These are phyloP conservation scores for Melanotaenia trifasciata DNA, from an alignment of 2,797 vertebrate genomes.

Conservation along the genomic window DNA sequence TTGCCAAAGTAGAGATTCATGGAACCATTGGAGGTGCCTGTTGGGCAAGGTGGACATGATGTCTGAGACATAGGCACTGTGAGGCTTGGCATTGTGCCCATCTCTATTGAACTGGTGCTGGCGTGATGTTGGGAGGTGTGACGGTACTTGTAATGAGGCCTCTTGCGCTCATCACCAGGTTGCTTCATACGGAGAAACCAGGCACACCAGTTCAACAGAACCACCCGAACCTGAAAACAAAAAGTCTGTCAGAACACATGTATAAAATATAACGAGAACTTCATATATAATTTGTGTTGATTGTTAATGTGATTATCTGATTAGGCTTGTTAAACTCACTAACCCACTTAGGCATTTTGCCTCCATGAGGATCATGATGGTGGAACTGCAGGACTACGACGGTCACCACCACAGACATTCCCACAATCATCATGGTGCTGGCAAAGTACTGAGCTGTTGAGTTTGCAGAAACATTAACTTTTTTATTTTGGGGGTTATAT, in stretches of 20 bases:
- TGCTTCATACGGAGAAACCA: slow-evolving; percentile 96
- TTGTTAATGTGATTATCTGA: background rate
- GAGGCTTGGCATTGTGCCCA: slow-evolving; percentile 81
- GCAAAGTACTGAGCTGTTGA: slow-evolving; percentile 92
- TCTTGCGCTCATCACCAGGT: slow-evolving; percentile 84
- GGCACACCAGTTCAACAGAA: slow-evolving; percentile 93
- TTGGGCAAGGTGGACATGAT: slow-evolving; percentile 75
- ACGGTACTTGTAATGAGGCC: slow-evolving; percentile 71
- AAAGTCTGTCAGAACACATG: background rate
- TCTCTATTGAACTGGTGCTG: slow-evolving; percentile 87
- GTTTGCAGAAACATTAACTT: slow-evolving; percentile 23
- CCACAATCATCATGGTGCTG: slow-evolving; percentile 95
- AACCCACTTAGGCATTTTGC: slow-evolving; percentile 95
- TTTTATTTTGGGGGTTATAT: background rate
- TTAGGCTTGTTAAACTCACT: slow-evolving; percentile 58
- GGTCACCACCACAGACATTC: slow-evolving; percentile 93
- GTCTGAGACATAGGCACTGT: slow-evolving; percentile 68
- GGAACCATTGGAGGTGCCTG: slow-evolving; percentile 86
- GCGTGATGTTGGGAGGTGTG: slow-evolving; percentile 78
- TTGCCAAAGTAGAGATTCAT: slow-evolving; percentile 83
- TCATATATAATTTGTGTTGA: background rate
- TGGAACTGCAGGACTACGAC: slow-evolving; percentile 94
- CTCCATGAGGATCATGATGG: slow-evolving; percentile 92
- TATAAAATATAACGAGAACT: background rate
- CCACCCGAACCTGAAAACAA: slow-evolving; percentile 84